Evolutionary conservation across 2,888 invertebrate species (phyloP), one percentile per base, ranked within the genome.

Genomic region (Oconnorella tubifera): DNA sequence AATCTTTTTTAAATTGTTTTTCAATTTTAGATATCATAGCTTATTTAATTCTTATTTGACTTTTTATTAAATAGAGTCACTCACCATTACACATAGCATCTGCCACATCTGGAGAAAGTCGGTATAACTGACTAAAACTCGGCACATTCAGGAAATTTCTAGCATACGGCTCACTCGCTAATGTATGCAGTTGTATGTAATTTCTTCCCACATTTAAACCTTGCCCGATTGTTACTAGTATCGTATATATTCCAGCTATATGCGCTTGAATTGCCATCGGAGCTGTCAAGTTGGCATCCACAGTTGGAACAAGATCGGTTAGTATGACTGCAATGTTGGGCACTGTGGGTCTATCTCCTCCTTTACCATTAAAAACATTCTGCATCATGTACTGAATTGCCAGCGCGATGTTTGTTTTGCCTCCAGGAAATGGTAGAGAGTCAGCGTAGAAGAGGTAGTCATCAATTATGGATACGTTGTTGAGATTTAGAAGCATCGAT

Each of bases 281-380:
- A n/a, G 63, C 56, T 0, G 78, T 74, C 49, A 68, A 66, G n/a
- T 74, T 76, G 2, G 68, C 68, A 53, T 77, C 74, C 2, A 78
- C 69, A 51, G 76, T 76, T 2, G 75, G 73, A 2, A 76, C 73
- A 1, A 77, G 78, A 61, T 78, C 78, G 0, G 78, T 78, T 31
- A 80, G 65, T 59, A 79, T 68, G 65, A 77, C 75, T 2, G 76
- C 76, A 58, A 77, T 73, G 69, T 79, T 79, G 66, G 56, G 76
- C 74, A 58, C 70, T 62, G 49, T 56, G 1, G 70, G 63, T 51
- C 80, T 68, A 68, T 78, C 78, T 1, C 76, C 77, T 31, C 68
- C 67, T n/a, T 49, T 40, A 31, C 40, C 55, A 58, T 64, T 66
- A 62, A 71, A 71, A 29, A 71, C 50, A 25, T 33, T 25, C 19